These are phyloP conservation scores for Eupithecia pulchellata DNA, from an alignment of 2,888 invertebrate genomes.

Conservation along the genomic window DNA sequence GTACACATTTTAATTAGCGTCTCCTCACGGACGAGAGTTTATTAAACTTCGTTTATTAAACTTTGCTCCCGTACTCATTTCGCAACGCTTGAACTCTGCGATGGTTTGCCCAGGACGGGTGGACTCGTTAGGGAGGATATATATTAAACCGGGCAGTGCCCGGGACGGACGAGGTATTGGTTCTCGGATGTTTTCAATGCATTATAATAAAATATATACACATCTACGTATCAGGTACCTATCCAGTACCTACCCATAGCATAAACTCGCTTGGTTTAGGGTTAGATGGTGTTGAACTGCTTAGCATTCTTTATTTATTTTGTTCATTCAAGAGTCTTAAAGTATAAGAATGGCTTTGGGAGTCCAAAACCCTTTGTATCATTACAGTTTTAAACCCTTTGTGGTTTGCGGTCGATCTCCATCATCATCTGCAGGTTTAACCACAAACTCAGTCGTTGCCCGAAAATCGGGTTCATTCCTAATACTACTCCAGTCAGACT, in stretches of 20 bases:
- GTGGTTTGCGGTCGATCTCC: neutral
- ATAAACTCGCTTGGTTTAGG: neutral
- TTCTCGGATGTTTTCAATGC: neutral
- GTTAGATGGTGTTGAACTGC: neutral
- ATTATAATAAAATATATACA: neutral
- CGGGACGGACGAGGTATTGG: too few species aligned
- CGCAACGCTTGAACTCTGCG: conserved; percentile 24
- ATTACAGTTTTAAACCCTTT: neutral
- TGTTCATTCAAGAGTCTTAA: neutral
- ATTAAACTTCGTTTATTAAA: conserved; percentile 56
- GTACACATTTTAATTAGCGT: conserved; percentile 55
- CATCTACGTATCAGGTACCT: too few species aligned
- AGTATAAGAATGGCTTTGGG: neutral
- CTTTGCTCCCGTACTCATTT: conserved; percentile 36
- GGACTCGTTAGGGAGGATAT: conserved; percentile 38
- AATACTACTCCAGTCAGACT: neutral
- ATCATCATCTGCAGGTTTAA: neutral
- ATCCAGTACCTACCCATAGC: neutral
- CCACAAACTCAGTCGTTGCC: neutral
- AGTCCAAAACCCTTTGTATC: neutral
- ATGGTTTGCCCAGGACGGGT: conserved; percentile 9
- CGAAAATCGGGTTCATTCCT: neutral
- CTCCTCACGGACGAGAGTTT: conserved; percentile 48
- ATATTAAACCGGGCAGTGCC: too few species aligned
- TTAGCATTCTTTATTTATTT: neutral